Conservation (phyloP, 1,140 invertebrate species). For the Zaprionus davidi region DNA sequence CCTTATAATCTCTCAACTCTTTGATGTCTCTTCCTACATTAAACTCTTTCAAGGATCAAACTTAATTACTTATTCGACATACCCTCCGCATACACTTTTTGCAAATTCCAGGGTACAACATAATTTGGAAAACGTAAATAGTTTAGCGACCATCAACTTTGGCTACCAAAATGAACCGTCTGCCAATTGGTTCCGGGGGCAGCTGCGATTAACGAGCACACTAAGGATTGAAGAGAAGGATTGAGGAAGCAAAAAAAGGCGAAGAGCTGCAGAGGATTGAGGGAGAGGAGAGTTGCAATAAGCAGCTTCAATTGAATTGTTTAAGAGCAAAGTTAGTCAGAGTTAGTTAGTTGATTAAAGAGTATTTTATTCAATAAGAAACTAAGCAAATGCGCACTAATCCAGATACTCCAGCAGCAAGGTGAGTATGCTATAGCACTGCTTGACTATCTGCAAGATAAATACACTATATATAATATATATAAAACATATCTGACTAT, state of each 20-base stretch:
- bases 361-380: conserved; percentile 12
- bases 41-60: not conserved
- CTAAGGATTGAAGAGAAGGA: not conserved
- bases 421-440: conserved; percentile 62
- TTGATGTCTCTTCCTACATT: not conserved
- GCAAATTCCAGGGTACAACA: conserved; percentile 39
- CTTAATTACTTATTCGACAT: not conserved
- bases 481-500: no score
- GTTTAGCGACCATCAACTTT: conserved; percentile 15
- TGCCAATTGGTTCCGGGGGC: conserved; percentile 13
- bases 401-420: conserved; percentile 54
- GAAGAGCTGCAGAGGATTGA: no score
- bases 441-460: conserved; percentile 50
- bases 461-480: not conserved
- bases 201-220: conserved; percentile 12
- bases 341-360: not conserved
- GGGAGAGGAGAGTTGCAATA: no score
- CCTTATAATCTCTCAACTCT: not conserved
- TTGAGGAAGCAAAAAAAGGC: not conserved
- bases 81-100: not conserved
- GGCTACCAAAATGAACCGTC: conserved; percentile 37
- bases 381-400: conserved; percentile 15
- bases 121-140: conserved; percentile 43
- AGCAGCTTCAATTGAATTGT: conserved; percentile 21
- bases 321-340: not conserved